phyloP scores from a whole-genome alignment of 2,888 invertebrate genomes.

The Podabrus alpinus region DNA sequence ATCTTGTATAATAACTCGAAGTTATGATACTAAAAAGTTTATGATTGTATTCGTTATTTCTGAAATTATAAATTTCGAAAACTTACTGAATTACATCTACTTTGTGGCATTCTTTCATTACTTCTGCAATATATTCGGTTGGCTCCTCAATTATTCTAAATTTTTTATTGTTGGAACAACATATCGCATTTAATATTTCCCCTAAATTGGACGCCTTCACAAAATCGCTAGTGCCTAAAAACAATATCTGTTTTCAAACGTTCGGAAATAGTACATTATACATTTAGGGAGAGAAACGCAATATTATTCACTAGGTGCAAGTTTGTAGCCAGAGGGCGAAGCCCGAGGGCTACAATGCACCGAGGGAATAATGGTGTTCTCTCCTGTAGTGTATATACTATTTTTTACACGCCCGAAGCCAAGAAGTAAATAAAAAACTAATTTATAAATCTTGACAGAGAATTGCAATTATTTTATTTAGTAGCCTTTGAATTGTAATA shows the following conservation, averaged over 20 bases:
- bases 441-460: too few species aligned
- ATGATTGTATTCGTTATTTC: neutral
- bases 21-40: neutral
- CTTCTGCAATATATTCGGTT: constrained; percentile 58
- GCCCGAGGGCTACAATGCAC: too few species aligned
- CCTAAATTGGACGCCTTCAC: constrained; percentile 72
- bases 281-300: too few species aligned
- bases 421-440: too few species aligned
- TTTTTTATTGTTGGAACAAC: neutral
- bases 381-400: too few species aligned
- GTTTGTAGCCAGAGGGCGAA: too few species aligned
- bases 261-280: too few species aligned
- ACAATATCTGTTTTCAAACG: neutral
- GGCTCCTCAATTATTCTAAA: neutral
- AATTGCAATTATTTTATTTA: too few species aligned
- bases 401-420: too few species aligned
- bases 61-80: neutral
- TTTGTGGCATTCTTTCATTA: constrained; percentile 66
- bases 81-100: constrained; percentile 72
- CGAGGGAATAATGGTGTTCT: too few species aligned
- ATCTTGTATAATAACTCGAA: neutral
- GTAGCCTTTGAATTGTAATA: too few species aligned
- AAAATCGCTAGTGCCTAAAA: constrained; percentile 74
- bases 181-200: constrained; percentile 66
- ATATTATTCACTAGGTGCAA: too few species aligned